Base-by-base conservation (phyloP, 2,797 vertebrate genomes). In the Echeneis naucrates region DNA sequence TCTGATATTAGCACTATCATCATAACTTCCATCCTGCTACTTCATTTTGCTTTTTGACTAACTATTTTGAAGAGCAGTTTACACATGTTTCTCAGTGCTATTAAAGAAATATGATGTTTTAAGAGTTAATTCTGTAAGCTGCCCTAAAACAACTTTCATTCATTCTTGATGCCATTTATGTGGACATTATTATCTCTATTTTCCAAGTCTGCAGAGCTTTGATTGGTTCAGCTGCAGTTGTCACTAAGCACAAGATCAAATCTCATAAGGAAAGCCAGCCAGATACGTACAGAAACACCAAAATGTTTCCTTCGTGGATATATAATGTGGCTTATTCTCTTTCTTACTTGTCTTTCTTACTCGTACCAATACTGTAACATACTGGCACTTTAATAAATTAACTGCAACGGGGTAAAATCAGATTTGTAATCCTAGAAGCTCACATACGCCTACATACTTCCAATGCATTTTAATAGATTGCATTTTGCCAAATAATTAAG, bases 321-420 rank as follows among this genome's bases (percentile, higher is more conserved):
- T 58, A 21, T 56, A 2, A 5, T 45, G 14, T 27, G 24, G n/a
- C n/a, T n/a, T n/a, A n/a, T n/a, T n/a, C n/a, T n/a, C n/a, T n/a
- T n/a, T n/a, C n/a, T n/a, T n/a, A n/a, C n/a, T n/a, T n/a, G n/a
- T n/a, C n/a, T n/a, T n/a, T n/a, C n/a, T n/a, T n/a, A n/a, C n/a
- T n/a, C n/a, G n/a, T n/a, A n/a, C 13, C 23, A 30, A 21, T 33
- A 57, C 56, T 51, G 45, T 21, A 45, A 38, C 32, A 37, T 60
- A 66, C 62, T 73, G 51, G 51, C 42, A 24, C 4, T 63, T 23
- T 24, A 50, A 44, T 51, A 11, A 30, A 66, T 62, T 53, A 61
- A 37, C 45, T 42, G 61, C 23, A 58, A 55, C 64, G 42, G 40
- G 48, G 51, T n/a, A 50, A 68, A 71, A 60, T 75, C 48, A 45